Percentiles rank a stretch among this genome's conserved stretches.
These are phyloP conservation scores for Octopus sinensis DNA, from an alignment of 1,140 invertebrate species.

Conservation along the genomic window DNA sequence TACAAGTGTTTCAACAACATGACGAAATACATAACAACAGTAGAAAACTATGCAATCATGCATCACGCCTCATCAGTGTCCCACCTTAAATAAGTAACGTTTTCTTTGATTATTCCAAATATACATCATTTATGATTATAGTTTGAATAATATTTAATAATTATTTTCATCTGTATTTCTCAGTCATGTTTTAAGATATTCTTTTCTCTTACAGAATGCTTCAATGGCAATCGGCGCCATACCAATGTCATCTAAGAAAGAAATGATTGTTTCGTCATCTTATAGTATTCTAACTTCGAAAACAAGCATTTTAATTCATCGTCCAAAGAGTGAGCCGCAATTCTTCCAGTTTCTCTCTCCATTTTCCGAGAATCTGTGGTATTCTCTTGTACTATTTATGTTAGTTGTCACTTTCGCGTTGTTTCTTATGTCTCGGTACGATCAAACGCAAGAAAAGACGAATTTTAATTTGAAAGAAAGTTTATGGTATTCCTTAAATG, in stretches of 20 bases:
- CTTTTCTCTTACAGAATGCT: constrained; percentile 36
- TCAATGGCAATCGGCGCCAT: constrained; percentile 45
- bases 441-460: constrained; percentile 33
- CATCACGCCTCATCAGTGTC: too few species aligned
- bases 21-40: too few species aligned
- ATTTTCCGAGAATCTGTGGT: constrained; percentile 34
- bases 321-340: constrained; percentile 23
- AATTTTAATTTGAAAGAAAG: constrained; percentile 61
- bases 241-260: constrained; percentile 39
- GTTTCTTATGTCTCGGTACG: constrained; percentile 45
- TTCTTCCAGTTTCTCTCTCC: constrained; percentile 38
- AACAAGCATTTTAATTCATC: constrained; percentile 38
- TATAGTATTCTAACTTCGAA: constrained; percentile 44
- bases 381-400: constrained; percentile 42
- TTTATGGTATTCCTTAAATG: constrained; percentile 90
- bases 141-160: too few species aligned
- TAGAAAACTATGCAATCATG: too few species aligned
- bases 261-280: constrained; percentile 45
- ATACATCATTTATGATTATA: too few species aligned
- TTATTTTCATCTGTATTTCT: too few species aligned
- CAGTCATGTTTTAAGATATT: neutral
- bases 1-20: too few species aligned
- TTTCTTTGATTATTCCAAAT: too few species aligned
- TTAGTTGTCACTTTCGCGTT: constrained; percentile 38
- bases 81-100: too few species aligned